These are phyloP conservation scores for Conus canariensis DNA, from an alignment of 2,888 invertebrate species.

Conservation along the genomic window DNA sequence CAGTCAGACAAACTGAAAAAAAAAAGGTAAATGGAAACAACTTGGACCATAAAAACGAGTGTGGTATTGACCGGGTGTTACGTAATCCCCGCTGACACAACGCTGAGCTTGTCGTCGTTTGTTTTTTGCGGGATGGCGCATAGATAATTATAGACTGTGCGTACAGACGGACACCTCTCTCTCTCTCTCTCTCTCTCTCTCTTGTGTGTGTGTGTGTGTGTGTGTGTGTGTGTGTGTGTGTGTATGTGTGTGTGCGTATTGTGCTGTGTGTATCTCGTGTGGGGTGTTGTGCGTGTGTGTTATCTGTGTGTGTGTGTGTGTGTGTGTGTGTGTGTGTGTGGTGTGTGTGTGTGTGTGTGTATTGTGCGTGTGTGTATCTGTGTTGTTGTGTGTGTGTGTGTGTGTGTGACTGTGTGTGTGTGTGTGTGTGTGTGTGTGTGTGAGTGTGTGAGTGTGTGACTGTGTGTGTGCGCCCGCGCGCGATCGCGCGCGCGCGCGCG, in stretches of 20 bases:
- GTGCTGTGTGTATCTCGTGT: not conserved
- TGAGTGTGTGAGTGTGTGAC: not conserved
- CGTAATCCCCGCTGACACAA: too few relatives aligned
- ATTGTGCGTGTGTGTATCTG: not conserved
- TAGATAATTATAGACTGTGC: too few relatives aligned
- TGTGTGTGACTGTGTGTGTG: constrained; percentile 18
- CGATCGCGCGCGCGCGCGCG: too few relatives aligned
- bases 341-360: constrained; percentile 17
- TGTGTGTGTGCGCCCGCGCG: not conserved
- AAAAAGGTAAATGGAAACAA: too few relatives aligned
- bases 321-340: not conserved
- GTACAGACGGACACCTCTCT: not conserved
- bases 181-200: too few relatives aligned
- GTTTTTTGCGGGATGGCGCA: too few relatives aligned
- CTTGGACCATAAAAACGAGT: too few relatives aligned
- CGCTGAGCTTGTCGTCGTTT: too few relatives aligned
- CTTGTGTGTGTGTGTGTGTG: too few relatives aligned
- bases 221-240: not conserved
- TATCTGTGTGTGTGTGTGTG: not conserved
- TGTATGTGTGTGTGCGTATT: not conserved
- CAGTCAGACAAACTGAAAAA: too few relatives aligned
- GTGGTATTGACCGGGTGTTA: too few relatives aligned
- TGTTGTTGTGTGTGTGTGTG: not conserved
- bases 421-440: constrained; percentile 15
- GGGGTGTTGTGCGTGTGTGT: too few relatives aligned